Conservation (phyloP, 1,140 invertebrate genomes). For the Forficula auricularia region DNA sequence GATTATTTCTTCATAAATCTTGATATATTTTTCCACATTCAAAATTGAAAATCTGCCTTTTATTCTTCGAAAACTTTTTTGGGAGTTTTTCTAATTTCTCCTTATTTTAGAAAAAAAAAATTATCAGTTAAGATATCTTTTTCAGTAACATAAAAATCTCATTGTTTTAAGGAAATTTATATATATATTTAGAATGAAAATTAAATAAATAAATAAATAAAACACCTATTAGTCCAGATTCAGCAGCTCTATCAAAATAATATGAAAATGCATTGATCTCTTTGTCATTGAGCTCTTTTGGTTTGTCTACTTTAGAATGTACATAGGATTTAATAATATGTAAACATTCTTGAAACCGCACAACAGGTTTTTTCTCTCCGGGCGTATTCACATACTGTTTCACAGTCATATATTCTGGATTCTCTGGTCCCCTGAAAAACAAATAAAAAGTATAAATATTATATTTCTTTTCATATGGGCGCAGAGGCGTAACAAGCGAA, state of each 20-base stretch:
- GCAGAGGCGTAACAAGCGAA: too few species aligned
- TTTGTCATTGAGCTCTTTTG: slow-evolving; percentile 37
- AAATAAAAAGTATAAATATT: background rate
- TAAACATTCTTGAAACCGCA: slow-evolving; percentile 41
- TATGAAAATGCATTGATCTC: slow-evolving; percentile 77
- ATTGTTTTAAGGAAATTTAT: too few species aligned
- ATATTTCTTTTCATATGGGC: background rate
- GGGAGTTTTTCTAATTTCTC: too few species aligned
- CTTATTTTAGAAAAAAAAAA: too few species aligned
- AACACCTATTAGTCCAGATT: slow-evolving; percentile 54
- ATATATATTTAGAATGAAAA: too few species aligned
- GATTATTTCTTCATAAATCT: too few species aligned
- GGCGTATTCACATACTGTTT: slow-evolving; percentile 15
- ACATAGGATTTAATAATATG: slow-evolving; percentile 41
- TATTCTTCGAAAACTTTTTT: too few species aligned
- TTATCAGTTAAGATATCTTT: too few species aligned
- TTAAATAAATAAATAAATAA: slow-evolving; percentile 24
- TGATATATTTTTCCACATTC: too few species aligned
- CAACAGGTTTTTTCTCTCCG: slow-evolving; percentile 37
- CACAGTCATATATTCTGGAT: slow-evolving; percentile 18
- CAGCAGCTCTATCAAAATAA: slow-evolving; percentile 78
- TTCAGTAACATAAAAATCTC: too few species aligned
- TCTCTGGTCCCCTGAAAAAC: slow-evolving; percentile 19
- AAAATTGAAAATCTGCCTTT: too few species aligned
- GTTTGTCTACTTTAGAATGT: slow-evolving; percentile 35